Conservation (phyloP, 64 coral and sea anemone genomes). For the Stylophora pistillata region DNA sequence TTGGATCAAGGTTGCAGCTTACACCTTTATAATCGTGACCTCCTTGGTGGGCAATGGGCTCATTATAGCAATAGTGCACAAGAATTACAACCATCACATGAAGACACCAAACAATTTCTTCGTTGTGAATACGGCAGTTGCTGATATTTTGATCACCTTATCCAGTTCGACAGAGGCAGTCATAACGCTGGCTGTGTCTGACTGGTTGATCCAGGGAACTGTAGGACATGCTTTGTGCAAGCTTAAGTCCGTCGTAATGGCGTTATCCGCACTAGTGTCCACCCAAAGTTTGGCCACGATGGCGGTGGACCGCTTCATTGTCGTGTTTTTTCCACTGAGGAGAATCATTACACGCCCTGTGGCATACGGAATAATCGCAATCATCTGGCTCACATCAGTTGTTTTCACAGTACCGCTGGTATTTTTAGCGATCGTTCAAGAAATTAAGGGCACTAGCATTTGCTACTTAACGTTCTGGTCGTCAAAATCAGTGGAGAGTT, state of each 20-base stretch:
- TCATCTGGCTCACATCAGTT: conserved; percentile 27
- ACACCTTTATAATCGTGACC: conserved; percentile 17
- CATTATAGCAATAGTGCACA: conserved; percentile 20
- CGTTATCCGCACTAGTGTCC: conserved; percentile 12
- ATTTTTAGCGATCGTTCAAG: not conserved
- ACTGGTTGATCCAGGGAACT: not conserved
- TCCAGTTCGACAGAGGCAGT: conserved; percentile 16
- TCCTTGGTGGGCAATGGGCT: conserved; percentile 20
- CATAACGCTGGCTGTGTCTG: conserved; percentile 2
- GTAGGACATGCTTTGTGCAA: conserved; percentile 20
- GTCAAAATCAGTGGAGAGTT: conserved; percentile 5
- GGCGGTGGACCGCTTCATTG: conserved; percentile 53
- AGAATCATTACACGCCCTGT: conserved; percentile 37
- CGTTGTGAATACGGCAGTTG: conserved; percentile 17
- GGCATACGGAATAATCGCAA: not conserved
- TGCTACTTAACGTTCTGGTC: conserved; percentile 8
- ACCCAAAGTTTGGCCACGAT: conserved; percentile 51
- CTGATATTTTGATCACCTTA: conserved; percentile 27
- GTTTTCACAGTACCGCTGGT: conserved; percentile 20
- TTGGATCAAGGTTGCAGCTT: conserved; percentile 14
- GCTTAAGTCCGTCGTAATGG: conserved; percentile 16
- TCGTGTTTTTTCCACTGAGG: conserved; percentile 52
- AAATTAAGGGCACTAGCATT: not conserved
- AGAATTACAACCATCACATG: conserved; percentile 44
- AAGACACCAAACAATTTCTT: conserved; percentile 43